A percentile compares a stretch with the other conserved stretches of the same genome.
Evolutionary conservation across 1,140 invertebrate genomes (phyloP).

Genomic region (Camponotus vicinus): DNA sequence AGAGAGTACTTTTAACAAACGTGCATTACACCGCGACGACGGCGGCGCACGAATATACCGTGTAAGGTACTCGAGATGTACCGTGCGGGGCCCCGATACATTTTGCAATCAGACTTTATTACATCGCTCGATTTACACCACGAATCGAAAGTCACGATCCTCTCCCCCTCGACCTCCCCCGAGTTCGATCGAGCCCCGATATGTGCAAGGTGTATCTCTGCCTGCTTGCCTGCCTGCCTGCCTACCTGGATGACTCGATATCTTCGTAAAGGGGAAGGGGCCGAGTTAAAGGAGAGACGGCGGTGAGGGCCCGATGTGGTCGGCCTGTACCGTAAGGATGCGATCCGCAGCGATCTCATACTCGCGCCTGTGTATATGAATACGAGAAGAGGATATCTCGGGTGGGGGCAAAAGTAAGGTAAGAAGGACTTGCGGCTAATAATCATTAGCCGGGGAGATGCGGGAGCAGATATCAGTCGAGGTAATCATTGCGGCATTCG

Average conservation of each 20-base stretch:
- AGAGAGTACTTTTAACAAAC: conserved; percentile 57
- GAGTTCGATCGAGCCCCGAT: conserved; percentile 53
- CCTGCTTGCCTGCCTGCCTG: conserved; percentile 19
- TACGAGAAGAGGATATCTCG: conserved; percentile 13
- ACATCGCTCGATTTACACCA: conserved; percentile 72
- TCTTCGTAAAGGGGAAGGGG: conserved; percentile 18
- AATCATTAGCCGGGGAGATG: conserved; percentile 82
- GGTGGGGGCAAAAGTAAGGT: conserved; percentile 75
- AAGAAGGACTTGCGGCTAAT: conserved; percentile 79
- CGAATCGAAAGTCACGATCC: conserved; percentile 73
- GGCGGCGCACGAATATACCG: not conserved
- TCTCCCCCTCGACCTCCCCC: not conserved
- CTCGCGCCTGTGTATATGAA: conserved; percentile 56
- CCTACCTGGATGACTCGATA: conserved; percentile 72
- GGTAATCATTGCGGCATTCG: conserved; percentile 81
- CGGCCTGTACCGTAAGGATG: conserved; percentile 67
- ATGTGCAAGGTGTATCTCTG: conserved; percentile 65
- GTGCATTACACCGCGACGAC: conserved; percentile 33
- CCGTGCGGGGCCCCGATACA: conserved; percentile 38
- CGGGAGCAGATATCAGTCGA: conserved; percentile 81
- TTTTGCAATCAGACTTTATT: conserved; percentile 71
- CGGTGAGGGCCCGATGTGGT: conserved; percentile 18
- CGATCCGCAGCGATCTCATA: conserved; percentile 61
- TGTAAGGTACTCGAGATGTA: not conserved
- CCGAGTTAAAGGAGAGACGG: not conserved